Percentiles rank a stretch among this genome's conserved stretches.
Evolutionary conservation across 1,140 invertebrate genomes (phyloP).

Genomic region (Lepidostoma basale): DNA sequence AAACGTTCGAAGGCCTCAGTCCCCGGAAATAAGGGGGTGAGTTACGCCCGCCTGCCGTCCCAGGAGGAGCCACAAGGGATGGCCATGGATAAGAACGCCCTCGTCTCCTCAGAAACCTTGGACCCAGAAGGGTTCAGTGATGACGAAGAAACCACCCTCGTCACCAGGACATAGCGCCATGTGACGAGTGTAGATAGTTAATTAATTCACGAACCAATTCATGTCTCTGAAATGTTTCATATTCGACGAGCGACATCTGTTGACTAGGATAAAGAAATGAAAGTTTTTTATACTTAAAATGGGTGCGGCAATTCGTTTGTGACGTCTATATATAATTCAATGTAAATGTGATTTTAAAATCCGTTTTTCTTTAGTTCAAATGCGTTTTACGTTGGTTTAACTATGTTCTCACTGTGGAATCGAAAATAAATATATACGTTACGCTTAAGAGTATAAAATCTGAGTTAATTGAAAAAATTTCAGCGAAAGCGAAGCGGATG

Average conservation of each 20-base stretch:
- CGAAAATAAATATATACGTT: too few species aligned
- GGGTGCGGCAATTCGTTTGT: not conserved
- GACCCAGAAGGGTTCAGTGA: conserved; percentile 25
- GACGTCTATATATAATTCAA: conserved; percentile 10
- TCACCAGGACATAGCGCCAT: conserved; percentile 43
- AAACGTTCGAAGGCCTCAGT: conserved; percentile 27
- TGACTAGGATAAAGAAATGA: conserved; percentile 13
- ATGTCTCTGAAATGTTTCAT: conserved; percentile 19
- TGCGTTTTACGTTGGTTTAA: too few species aligned
- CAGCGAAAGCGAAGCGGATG: too few species aligned
- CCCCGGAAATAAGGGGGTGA: conserved; percentile 31
- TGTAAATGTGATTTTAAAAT: conserved; percentile 5
- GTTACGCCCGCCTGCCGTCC: conserved; percentile 35
- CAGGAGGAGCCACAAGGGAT: conserved; percentile 33
- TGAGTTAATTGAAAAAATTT: too few species aligned
- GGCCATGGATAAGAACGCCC: not conserved
- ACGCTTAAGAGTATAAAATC: too few species aligned
- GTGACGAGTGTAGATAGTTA: conserved; percentile 40
- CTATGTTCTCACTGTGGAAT: too few species aligned
- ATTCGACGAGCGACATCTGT: not conserved
- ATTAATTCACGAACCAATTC: conserved; percentile 35
- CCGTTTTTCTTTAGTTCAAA: too few species aligned
- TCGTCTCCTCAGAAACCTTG: not conserved
- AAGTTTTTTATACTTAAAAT: conserved; percentile 22
- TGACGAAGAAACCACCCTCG: conserved; percentile 32